A percentile compares a stretch with the other conserved stretches of the same genome.
Evolutionary conservation across 2,113 vertebrate species (phyloP).

Genomic region (Cryptotis parvus): DNA sequence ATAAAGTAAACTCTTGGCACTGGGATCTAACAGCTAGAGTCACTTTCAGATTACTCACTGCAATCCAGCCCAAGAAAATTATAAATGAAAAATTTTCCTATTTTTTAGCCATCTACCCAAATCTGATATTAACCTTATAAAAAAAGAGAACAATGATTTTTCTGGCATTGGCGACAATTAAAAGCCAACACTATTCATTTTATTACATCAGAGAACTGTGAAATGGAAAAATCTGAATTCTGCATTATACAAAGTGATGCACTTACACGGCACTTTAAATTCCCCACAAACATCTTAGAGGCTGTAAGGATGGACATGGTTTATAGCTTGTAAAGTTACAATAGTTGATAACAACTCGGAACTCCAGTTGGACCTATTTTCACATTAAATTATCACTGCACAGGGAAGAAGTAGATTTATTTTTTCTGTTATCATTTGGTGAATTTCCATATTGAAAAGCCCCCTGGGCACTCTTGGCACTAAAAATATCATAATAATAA

Average conservation of each 20-base stretch:
- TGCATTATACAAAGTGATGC: background rate
- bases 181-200: background rate
- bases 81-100: background rate
- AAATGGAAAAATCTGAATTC: background rate
- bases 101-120: background rate
- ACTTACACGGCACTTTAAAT: background rate
- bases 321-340: background rate
- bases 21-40: background rate
- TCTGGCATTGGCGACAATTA: background rate
- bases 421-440: background rate
- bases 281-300: background rate
- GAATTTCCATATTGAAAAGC: constrained; percentile 32
- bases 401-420: constrained; percentile 12
- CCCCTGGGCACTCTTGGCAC: constrained; percentile 6
- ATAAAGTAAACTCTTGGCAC: background rate
- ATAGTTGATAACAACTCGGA: constrained; percentile 19
- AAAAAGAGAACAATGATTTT: background rate
- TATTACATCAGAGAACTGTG: background rate
- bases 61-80: background rate
- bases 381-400: constrained; percentile 38
- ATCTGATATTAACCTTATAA: background rate
- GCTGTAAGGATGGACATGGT: background rate
- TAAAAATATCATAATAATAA: constrained; percentile 44
- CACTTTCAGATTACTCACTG: background rate
- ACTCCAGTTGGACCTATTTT: constrained; percentile 38